Evolutionary conservation across 2,888 invertebrate species (phyloP).

Genomic region (Lasiommata megera): DNA sequence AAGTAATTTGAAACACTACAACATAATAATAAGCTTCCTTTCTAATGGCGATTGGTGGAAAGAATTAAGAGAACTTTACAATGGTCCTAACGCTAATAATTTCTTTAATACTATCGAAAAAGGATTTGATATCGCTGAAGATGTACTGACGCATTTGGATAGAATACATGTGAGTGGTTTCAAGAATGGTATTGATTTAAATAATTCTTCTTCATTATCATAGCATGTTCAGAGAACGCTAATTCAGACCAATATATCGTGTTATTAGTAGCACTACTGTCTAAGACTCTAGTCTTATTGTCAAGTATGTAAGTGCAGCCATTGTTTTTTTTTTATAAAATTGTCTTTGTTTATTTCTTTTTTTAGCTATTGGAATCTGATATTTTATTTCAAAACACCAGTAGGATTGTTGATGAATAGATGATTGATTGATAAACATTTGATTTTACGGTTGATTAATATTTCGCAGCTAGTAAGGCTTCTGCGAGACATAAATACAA

Average conservation of each 20-base stretch:
- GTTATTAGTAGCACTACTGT: too few relatives aligned
- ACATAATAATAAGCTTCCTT: slow-evolving; percentile 57
- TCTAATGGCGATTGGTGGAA: slow-evolving; percentile 69
- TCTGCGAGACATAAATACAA: slow-evolving; percentile 60
- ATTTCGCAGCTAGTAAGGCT: slow-evolving; percentile 63
- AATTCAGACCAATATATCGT: too few relatives aligned
- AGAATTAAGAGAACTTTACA: slow-evolving; percentile 50
- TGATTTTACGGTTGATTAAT: too few relatives aligned
- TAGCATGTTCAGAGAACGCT: too few relatives aligned
- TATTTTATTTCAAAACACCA: too few relatives aligned
- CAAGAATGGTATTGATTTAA: neutral
- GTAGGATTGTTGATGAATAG: too few relatives aligned
- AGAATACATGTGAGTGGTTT: slow-evolving; percentile 61
- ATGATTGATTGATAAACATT: too few relatives aligned
- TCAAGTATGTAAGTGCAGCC: too few relatives aligned
- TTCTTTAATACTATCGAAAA: slow-evolving; percentile 60
- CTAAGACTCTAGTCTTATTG: too few relatives aligned
- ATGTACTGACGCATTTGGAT: slow-evolving; percentile 63
- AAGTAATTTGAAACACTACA: slow-evolving; percentile 56
- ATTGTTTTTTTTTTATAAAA: too few relatives aligned
- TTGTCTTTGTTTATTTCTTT: too few relatives aligned
- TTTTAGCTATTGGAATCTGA: too few relatives aligned
- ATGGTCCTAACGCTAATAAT: slow-evolving; percentile 48
- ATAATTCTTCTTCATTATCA: neutral
- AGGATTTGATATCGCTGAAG: slow-evolving; percentile 57